These are phyloP conservation scores for Aphelenchoides besseyi DNA, from an alignment of 1,140 invertebrate species.

Conservation along the genomic window DNA sequence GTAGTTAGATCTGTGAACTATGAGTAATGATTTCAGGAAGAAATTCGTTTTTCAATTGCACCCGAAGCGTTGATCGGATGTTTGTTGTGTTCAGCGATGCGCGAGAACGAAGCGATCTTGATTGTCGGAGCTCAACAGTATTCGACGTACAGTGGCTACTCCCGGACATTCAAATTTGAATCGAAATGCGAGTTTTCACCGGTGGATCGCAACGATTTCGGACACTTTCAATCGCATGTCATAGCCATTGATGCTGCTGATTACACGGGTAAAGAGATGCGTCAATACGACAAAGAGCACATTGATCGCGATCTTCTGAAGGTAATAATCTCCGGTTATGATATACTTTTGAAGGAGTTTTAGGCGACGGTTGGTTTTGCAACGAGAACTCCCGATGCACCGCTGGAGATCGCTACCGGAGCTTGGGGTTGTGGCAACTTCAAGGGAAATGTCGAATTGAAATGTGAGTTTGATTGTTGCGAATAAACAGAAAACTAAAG, in stretches of 20 bases:
- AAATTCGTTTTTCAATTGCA: conserved; percentile 92
- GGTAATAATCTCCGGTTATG: conserved; percentile 60
- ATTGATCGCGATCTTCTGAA: conserved; percentile 78
- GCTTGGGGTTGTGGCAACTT: conserved; percentile 99
- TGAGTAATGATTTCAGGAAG: no score
- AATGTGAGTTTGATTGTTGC: conserved; percentile 67
- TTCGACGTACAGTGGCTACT: conserved; percentile 80
- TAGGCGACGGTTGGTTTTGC: conserved; percentile 78
- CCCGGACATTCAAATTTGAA: background rate
- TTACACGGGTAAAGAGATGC: conserved; percentile 66
- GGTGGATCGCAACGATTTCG: background rate
- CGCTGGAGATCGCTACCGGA: conserved; percentile 78
- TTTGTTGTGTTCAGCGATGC: conserved; percentile 80
- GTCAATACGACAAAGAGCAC: conserved; percentile 65
- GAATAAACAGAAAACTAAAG: no score
- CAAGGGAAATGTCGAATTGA: conserved; percentile 78
- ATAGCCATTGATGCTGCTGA: conserved; percentile 84
- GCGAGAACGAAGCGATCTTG: conserved; percentile 78
- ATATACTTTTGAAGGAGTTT: conserved; percentile 9
- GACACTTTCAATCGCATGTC: conserved; percentile 67
- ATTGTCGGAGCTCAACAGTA: conserved; percentile 80
- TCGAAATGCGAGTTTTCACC: no score
- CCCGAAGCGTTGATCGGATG: conserved; percentile 84
- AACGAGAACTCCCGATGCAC: conserved; percentile 18
- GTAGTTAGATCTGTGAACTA: no score